phyloP scores from a whole-genome alignment of 2,888 invertebrate genomes.

The Petrophora chlorosata region DNA sequence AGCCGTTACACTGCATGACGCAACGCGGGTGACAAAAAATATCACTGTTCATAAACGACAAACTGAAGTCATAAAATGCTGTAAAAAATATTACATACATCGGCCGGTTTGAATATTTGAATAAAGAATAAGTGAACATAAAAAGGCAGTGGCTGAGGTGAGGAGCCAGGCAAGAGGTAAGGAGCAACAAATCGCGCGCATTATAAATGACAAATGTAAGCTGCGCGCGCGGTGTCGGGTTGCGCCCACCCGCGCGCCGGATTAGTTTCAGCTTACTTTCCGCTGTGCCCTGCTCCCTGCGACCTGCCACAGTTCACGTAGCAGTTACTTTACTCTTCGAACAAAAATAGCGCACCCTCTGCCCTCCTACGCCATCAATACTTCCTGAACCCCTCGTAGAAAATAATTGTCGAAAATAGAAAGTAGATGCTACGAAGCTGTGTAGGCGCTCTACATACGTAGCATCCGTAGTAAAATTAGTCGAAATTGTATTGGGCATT shows the following conservation, averaged over 20 bases:
- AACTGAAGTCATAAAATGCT: slow-evolving; percentile 65
- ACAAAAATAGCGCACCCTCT: slow-evolving; percentile 70
- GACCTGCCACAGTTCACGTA: slow-evolving; percentile 24
- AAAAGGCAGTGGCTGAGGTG: slow-evolving; percentile 61
- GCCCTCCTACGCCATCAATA: slow-evolving; percentile 70
- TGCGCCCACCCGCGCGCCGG: slow-evolving; percentile 78
- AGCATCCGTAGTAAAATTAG: slow-evolving; percentile 8
- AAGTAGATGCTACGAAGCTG: slow-evolving; percentile 13
- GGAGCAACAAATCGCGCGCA: slow-evolving; percentile 83
- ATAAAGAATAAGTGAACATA: slow-evolving; percentile 77
- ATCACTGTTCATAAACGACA: slow-evolving; percentile 55
- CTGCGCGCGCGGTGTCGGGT: slow-evolving; percentile 75
- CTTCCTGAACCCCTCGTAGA: slow-evolving; percentile 32
- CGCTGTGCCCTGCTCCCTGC: slow-evolving; percentile 55
- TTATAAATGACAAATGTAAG: slow-evolving; percentile 84
- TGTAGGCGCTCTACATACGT: slow-evolving; percentile 9
- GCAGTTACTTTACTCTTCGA: not conserved
- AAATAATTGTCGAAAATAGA: slow-evolving; percentile 12
- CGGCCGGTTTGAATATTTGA: slow-evolving; percentile 68
- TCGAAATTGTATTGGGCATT: not conserved
- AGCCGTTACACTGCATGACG: slow-evolving; percentile 14
- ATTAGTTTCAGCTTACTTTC: slow-evolving; percentile 81
- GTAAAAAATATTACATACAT: slow-evolving; percentile 72
- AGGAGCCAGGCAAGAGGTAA: slow-evolving; percentile 65
- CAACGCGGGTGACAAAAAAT: slow-evolving; percentile 42